Percentiles rank a stretch among this genome's conserved stretches.
Evolutionary conservation across 1,140 invertebrate species (phyloP).

Genomic region (Lucilia cuprina): DNA sequence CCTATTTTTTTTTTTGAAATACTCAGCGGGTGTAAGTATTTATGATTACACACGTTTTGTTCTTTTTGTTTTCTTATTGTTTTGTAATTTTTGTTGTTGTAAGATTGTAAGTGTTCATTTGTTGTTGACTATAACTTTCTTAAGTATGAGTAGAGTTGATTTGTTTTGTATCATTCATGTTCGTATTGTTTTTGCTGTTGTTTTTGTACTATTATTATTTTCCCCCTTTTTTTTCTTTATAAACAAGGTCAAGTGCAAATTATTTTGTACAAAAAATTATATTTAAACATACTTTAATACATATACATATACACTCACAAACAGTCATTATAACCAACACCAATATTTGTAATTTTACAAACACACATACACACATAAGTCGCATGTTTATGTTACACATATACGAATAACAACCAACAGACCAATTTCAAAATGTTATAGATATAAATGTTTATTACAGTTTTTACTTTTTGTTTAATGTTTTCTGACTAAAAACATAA

Average conservation of each 20-base stretch:
- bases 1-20: neutral
- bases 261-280: constrained; percentile 8
- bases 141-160: neutral
- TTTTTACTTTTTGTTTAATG: neutral
- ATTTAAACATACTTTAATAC: neutral
- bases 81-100: neutral
- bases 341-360: neutral
- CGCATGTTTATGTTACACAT: neutral
- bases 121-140: neutral
- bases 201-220: constrained; percentile 20
- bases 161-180: neutral
- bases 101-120: neutral
- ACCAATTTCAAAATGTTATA: neutral
- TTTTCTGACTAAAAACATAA: too few relatives aligned
- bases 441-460: neutral
- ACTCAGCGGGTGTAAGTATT: neutral
- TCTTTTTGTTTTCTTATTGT: neutral
- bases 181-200: neutral
- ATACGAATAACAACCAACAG: neutral
- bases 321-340: neutral
- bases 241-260: constrained; percentile 33
- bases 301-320: neutral
- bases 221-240: neutral
- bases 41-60: neutral
- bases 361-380: neutral